Evolutionary conservation across 2,888 invertebrate genomes (phyloP).

Genomic region (Epinotia bilunana): DNA sequence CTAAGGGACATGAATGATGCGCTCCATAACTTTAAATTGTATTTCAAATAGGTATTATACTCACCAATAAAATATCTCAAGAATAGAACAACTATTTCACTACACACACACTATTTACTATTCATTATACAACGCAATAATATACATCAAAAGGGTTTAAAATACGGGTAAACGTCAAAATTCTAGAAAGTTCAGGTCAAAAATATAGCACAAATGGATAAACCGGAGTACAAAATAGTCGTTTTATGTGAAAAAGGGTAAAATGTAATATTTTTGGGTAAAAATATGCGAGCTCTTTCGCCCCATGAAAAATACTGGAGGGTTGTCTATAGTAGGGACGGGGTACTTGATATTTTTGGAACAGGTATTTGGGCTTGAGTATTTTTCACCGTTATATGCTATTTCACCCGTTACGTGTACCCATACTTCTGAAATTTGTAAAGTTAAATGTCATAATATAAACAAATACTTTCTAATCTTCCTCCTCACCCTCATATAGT

Average conservation of each 20-base stretch:
- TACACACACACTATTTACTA: conserved; percentile 18
- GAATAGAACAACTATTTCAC: conserved; percentile 2
- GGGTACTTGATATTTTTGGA: conserved; percentile 23
- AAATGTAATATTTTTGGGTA: conserved; percentile 53
- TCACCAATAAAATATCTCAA: not conserved
- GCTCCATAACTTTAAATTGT: too few relatives aligned
- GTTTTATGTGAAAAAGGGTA: conserved; percentile 52
- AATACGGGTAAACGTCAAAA: conserved; percentile 47
- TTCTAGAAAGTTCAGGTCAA: conserved; percentile 52
- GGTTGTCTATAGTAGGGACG: conserved; percentile 54
- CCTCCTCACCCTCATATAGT: too few relatives aligned
- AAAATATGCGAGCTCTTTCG: conserved; percentile 54
- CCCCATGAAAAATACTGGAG: conserved; percentile 53
- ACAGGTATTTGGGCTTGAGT: conserved; percentile 7
- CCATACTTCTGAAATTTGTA: not conserved
- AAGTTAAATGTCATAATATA: not conserved
- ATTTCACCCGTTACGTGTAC: not conserved
- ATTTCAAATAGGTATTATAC: not conserved
- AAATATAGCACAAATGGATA: conserved; percentile 57
- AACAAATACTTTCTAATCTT: too few relatives aligned
- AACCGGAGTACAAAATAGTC: conserved; percentile 57
- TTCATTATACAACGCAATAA: conserved; percentile 29
- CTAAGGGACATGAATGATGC: too few relatives aligned
- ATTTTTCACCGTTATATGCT: not conserved
- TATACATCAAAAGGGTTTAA: conserved; percentile 37